Percentiles rank a stretch among this genome's conserved stretches.
phyloP scores from a whole-genome alignment of 2,797 vertebrate genomes.

The Poecile montanus region DNA sequence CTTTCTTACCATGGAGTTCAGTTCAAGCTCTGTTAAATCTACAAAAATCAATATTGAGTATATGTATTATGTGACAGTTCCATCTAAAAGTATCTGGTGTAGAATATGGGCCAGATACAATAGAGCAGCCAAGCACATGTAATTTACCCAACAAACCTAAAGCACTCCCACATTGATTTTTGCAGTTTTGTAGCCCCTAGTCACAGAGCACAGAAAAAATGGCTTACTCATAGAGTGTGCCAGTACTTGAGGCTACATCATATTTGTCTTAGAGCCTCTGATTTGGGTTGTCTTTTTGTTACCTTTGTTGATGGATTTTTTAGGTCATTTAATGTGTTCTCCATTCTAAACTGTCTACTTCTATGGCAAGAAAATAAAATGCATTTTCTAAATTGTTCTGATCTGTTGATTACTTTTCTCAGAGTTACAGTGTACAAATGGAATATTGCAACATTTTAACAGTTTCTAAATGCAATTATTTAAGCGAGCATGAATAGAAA shows the following conservation, averaged over 20 bases:
- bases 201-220: slow-evolving; percentile 84
- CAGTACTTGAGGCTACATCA: slow-evolving; percentile 89
- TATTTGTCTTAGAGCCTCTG: slow-evolving; percentile 82
- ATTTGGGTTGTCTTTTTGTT: slow-evolving; percentile 82
- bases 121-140: slow-evolving; percentile 86
- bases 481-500: slow-evolving; percentile 62
- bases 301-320: slow-evolving; percentile 81
- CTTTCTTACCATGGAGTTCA: slow-evolving; percentile 62
- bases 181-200: slow-evolving; percentile 89
- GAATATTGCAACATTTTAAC: slow-evolving; percentile 66
- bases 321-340: slow-evolving; percentile 83
- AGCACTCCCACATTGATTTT: slow-evolving; percentile 92
- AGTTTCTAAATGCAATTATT: slow-evolving; percentile 68
- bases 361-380: slow-evolving; percentile 64
- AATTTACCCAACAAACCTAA: slow-evolving; percentile 89
- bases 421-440: slow-evolving; percentile 49
- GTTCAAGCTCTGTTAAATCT: slow-evolving; percentile 85
- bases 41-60: slow-evolving; percentile 90
- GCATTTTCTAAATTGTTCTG: slow-evolving; percentile 60
- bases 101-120: slow-evolving; percentile 91
- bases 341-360: slow-evolving; percentile 51
- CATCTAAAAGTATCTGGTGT: slow-evolving; percentile 86
- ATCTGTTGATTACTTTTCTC: slow-evolving; percentile 60
- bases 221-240: slow-evolving; percentile 85
- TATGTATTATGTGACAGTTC: slow-evolving; percentile 86